Base-by-base conservation (phyloP, 2,113 vertebrate genomes). In the Blennius ocellaris region DNA sequence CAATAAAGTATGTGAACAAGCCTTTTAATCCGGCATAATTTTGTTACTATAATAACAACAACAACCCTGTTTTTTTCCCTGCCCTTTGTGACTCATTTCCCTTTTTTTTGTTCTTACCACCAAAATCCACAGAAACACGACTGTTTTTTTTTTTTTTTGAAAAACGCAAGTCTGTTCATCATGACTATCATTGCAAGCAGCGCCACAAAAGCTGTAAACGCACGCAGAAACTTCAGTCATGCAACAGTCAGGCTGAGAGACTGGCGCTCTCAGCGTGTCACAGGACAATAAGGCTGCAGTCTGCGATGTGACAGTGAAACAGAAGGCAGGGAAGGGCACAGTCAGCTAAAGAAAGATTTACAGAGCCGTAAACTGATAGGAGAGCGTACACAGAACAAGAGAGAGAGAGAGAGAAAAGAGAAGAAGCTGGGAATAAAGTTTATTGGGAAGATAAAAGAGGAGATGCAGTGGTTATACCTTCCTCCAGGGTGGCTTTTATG, bases 291-390 rank as follows among this genome's bases (percentile, higher is more conserved):
- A 60, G 64, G 30, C 41, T 30, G 51, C 68, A 45, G 45, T 8
- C 73, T 51, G 71, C 54, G 47, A 84, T 78, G 81, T 85, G 85
- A 56, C 72, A 1, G 36, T 12, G 60, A 62, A 69, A 64, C 58
- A 21, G 72, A 30, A 30, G 21, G 21, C 21, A 30, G 21, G 2
- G 47, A 47, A 73, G 65, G 73, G n/a, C 58, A 54, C 49, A 1
- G 52, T 66, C 44, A 21, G 57, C 56, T 36, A 48, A 30, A 62
- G 60, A 53, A 49, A 48, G 72, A 45, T 51, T 67, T n/a, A 38
- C 45, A 48, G 47, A 62, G 44, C 15, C 0, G 5, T 16, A 60
- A 71, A 68, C 0, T 6, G 69, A 78, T 48, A 14, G 15, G 5
- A 65, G n/a, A 76, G 21, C 41, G 15, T 21, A 8, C 30, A 15